Percentiles rank a stretch among this genome's conserved stretches.
phyloP scores from a whole-genome alignment of 2,113 vertebrate genomes.

The Verasper variegatus region DNA sequence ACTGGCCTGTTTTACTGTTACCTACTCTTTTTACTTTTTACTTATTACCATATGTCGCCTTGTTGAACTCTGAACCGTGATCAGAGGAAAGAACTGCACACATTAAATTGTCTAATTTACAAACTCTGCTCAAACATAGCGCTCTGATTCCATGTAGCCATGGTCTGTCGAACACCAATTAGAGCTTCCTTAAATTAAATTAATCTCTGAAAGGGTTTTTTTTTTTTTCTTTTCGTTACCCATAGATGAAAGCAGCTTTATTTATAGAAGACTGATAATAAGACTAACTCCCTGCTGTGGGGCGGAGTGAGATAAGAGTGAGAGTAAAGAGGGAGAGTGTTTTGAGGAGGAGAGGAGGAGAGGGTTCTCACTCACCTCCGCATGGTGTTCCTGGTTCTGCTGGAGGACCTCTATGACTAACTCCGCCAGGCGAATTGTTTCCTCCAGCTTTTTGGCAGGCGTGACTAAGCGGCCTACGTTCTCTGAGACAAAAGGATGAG shows the following conservation, averaged over 20 bases:
- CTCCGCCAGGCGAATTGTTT: constrained; percentile 98
- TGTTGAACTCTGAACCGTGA: constrained; percentile 38
- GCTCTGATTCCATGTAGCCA: constrained; percentile 41
- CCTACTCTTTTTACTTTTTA: constrained; percentile 6
- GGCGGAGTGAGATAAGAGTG: constrained; percentile 71
- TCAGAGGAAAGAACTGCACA: constrained; percentile 41
- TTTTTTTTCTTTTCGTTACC: constrained; percentile 27
- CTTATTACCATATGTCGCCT: constrained; percentile 2
- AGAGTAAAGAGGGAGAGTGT: constrained; percentile 52
- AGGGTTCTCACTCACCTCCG: constrained; percentile 92
- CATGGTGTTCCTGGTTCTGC: constrained; percentile 98
- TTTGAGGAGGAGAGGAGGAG: constrained; percentile 65
- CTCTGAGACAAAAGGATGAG: constrained; percentile 96
- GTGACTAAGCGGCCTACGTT: constrained; percentile 99
- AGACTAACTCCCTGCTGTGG: constrained; percentile 61
- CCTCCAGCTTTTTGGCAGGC: constrained; percentile 99
- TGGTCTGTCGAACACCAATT: constrained; percentile 63
- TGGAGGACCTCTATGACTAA: constrained; percentile 99
- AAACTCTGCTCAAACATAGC: constrained; percentile 44
- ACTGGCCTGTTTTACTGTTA: neutral
- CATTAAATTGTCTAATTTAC: constrained; percentile 48
- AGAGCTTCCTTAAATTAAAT: constrained; percentile 56
- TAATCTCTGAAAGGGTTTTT: constrained; percentile 43
- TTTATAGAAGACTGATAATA: constrained; percentile 65
- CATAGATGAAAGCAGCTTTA: constrained; percentile 73